Evolutionary conservation across 2,113 vertebrate species (phyloP).

Genomic region (Vulpes vulpes): DNA sequence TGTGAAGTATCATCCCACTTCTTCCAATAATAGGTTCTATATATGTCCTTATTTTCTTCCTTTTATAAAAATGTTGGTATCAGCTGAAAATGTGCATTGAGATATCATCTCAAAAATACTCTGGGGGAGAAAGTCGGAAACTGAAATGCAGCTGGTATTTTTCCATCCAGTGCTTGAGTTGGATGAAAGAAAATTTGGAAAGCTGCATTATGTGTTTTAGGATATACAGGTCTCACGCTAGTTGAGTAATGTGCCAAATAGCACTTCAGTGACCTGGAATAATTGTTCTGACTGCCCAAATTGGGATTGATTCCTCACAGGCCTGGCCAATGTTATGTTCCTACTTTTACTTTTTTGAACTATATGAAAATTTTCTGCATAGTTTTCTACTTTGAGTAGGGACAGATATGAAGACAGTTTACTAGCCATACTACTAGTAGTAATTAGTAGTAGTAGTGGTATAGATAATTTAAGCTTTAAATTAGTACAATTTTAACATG

Average conservation of each 20-base stretch:
- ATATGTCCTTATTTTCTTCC: neutral
- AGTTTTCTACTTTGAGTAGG: neutral
- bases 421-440: neutral
- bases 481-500: neutral
- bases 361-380: neutral
- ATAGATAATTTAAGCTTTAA: neutral
- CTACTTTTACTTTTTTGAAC: neutral
- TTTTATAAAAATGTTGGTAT: constrained; percentile 40
- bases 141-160: constrained; percentile 45
- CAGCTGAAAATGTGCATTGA: constrained; percentile 30
- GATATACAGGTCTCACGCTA: neutral
- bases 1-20: neutral
- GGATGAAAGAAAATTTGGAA: constrained; percentile 59
- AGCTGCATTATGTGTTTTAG: constrained; percentile 34
- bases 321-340: neutral
- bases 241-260: neutral
- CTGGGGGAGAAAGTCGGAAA: constrained; percentile 41
- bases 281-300: neutral
- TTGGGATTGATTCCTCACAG: neutral
- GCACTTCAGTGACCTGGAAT: neutral
- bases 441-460: neutral
- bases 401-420: neutral
- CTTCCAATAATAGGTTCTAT: neutral
- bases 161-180: constrained; percentile 36
- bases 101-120: constrained; percentile 15